These are phyloP conservation scores for Rhinolophus sinicus DNA, from an alignment of 2,113 vertebrate species.

Conservation along the genomic window DNA sequence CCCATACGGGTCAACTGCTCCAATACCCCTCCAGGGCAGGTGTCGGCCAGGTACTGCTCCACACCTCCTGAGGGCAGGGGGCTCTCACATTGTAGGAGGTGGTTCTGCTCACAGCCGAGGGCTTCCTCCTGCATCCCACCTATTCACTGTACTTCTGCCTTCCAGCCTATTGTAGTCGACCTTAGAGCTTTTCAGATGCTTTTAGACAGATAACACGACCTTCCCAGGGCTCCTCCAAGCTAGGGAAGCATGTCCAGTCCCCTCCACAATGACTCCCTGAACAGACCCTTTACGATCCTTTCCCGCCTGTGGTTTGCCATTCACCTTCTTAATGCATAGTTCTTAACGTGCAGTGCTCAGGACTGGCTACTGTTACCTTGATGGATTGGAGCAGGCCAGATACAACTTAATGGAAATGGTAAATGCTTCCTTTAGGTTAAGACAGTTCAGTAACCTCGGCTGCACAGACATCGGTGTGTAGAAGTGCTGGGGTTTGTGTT, in stretches of 20 bases:
- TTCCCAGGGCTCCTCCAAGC: not conserved
- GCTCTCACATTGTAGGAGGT: too few species aligned
- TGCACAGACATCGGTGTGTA: not conserved
- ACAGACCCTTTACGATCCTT: not conserved
- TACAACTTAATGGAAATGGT: constrained; percentile 1
- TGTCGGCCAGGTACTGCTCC: too few species aligned
- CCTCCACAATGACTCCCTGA: not conserved
- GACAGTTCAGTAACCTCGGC: not conserved
- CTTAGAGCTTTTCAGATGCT: not conserved
- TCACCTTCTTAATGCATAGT: not conserved
- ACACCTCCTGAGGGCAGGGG: not conserved
- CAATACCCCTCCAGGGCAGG: not conserved
- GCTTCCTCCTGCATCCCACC: not conserved
- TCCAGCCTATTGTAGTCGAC: not conserved
- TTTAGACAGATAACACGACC: not conserved
- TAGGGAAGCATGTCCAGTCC: not conserved
- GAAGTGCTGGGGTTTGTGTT: constrained; percentile 18
- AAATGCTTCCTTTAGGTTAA: constrained; percentile 10
- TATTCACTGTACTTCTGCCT: too few species aligned
- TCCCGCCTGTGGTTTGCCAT: not conserved
- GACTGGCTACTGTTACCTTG: not conserved
- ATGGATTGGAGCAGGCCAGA: not conserved
- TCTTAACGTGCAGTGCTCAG: not conserved
- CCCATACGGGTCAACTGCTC: not conserved
- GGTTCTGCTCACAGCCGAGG: not conserved